Base-by-base conservation (phyloP, 2,888 invertebrate species). In the Zele albiditarsus region DNA sequence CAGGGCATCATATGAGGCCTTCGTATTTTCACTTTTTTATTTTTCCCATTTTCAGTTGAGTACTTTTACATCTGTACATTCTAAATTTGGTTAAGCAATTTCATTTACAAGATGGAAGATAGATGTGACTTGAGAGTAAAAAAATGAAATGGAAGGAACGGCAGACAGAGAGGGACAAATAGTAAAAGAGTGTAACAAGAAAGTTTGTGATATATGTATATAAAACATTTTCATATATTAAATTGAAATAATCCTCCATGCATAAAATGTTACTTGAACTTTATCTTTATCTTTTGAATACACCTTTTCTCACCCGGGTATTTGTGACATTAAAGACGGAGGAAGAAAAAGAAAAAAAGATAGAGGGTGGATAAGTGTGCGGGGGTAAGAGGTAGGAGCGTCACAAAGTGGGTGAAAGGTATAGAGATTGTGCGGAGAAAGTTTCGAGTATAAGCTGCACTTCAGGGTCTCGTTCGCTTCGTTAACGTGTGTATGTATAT, bases 31-130 rank as follows among this genome's bases (percentile, higher is more conserved):
- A 46, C 28, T 14, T 49, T 23, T 53, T 42, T 53, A 25, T 2
- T 33, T 27, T 33, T 62, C 31, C 23, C 42, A 42, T 42, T 42
- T 46, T 62, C n/a, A 20, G 6, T 53, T 8, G 53, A 53, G 20
- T 46, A 63, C 74, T 71, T 65, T 71, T 66, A 60, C 73, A 65
- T 68, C 76, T 68, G 73, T 75, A 73, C 77, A 76, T 79, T 78
- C 73, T 75, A 75, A 78, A 79, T 77, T 79, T 75, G 75, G 73
- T 77, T 77, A 75, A 79, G 73, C 71, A 63, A 76, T 75, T 79
- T 76, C 73, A 77, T 76, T 76, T 70, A 58, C 53, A 38, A 38
- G 65, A 27, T 20, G 63, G 31, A 25, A 38, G 23, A 67, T 67
- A 28, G 27, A 49, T 46, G n/a, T 49, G 46, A 53, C 63, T 62